Evolutionary conservation across 2,113 vertebrate species (phyloP).

Genomic region (Podilymbus podiceps): DNA sequence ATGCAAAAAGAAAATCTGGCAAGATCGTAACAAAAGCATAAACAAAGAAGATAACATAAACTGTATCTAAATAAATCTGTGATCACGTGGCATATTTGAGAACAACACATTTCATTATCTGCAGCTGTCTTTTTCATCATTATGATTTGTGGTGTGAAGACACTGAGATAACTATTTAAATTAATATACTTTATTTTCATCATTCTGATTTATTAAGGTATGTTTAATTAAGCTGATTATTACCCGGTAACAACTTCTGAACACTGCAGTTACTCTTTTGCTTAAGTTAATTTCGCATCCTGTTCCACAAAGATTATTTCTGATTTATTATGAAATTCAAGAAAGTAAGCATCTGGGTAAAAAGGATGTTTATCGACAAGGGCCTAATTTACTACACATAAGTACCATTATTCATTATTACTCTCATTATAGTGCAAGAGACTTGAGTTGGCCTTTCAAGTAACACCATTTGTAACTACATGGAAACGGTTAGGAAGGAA

Average conservation of each 20-base stretch:
- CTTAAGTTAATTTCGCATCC: conserved; percentile 65
- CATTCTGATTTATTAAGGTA: conserved; percentile 48
- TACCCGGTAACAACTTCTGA: conserved; percentile 55
- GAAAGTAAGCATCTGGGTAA: conserved; percentile 62
- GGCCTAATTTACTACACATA: conserved; percentile 59
- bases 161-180: neutral
- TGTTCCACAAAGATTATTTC: conserved; percentile 60
- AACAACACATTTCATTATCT: neutral
- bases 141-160: neutral
- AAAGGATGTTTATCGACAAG: conserved; percentile 68
- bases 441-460: conserved; percentile 73
- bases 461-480: conserved; percentile 66
- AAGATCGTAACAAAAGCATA: neutral
- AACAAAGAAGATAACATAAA: neutral
- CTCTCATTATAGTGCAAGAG: conserved; percentile 71
- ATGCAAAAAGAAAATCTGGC: neutral
- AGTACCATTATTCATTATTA: conserved; percentile 75
- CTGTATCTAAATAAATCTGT: neutral
- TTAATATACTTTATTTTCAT: neutral
- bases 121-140: neutral
- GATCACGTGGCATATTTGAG: neutral
- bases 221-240: conserved; percentile 47
- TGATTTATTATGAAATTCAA: conserved; percentile 69
- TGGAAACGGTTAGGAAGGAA: conserved; percentile 62
- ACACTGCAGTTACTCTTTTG: conserved; percentile 45